Percentiles rank a stretch among this genome's conserved stretches.
These are phyloP conservation scores for Micrasema minimum DNA, from an alignment of 1,140 invertebrate genomes.

Conservation along the genomic window DNA sequence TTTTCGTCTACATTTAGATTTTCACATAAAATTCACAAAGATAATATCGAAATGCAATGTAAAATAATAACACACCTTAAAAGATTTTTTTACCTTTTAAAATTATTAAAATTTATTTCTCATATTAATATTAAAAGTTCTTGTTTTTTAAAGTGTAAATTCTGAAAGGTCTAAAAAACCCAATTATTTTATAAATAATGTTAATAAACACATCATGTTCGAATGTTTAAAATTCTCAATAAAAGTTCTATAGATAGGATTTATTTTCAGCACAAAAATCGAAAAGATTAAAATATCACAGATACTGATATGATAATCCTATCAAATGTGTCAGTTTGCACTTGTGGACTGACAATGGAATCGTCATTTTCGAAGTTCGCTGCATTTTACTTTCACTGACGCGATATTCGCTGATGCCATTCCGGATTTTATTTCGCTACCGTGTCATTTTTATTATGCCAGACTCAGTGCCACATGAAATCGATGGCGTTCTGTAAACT, in stretches of 20 bases:
- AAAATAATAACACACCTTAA: too few species aligned
- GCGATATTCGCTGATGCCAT: slow-evolving; percentile 9
- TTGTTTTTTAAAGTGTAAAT: neutral
- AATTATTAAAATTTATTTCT: too few species aligned
- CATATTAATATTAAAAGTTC: too few species aligned
- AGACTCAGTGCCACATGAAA: neutral
- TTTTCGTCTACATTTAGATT: too few species aligned
- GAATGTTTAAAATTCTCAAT: neutral
- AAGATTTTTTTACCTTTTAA: too few species aligned
- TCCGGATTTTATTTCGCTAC: slow-evolving; percentile 4
- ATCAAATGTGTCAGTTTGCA: slow-evolving; percentile 3
- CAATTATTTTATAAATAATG: neutral
- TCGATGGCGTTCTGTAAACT: neutral
- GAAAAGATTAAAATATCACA: neutral
- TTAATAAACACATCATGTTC: neutral
- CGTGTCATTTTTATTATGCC: slow-evolving; percentile 13
- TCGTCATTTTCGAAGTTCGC: slow-evolving; percentile 1
- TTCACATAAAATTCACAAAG: too few species aligned
- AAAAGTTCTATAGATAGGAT: neutral
- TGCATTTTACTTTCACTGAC: slow-evolving; percentile 12
- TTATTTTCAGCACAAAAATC: neutral
- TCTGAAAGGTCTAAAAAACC: neutral
- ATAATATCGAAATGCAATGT: too few species aligned
- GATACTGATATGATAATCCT: neutral
- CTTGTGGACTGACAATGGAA: slow-evolving; percentile 3